These are phyloP conservation scores for Limulus polyphemus DNA, from an alignment of 2,888 invertebrate species.

Conservation along the genomic window DNA sequence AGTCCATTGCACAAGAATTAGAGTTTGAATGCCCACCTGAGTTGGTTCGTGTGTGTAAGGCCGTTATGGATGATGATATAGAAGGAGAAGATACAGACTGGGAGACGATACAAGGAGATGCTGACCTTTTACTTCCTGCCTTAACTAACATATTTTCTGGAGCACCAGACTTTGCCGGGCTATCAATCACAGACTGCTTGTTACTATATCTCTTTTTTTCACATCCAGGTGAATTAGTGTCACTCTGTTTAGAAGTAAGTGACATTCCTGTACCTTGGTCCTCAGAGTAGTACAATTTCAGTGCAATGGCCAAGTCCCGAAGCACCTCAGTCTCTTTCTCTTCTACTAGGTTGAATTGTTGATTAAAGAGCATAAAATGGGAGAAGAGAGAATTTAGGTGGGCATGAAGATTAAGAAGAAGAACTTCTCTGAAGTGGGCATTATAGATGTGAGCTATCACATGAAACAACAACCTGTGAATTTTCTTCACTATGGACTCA, in stretches of 20 bases:
- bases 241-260: too few species aligned
- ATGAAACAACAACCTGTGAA: slow-evolving; percentile 90
- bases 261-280: too few species aligned
- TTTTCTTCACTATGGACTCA: slow-evolving; percentile 88
- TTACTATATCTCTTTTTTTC: too few species aligned
- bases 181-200: too few species aligned
- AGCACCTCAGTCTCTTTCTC: slow-evolving; percentile 91
- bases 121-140: too few species aligned
- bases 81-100: too few species aligned
- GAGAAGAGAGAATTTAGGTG: slow-evolving; percentile 95
- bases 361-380: slow-evolving; percentile 73
- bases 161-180: too few species aligned
- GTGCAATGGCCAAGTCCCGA: slow-evolving; percentile 75
- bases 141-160: too few species aligned
- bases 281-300: slow-evolving; percentile 36
- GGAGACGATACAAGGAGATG: too few species aligned
- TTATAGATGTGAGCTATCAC: slow-evolving; percentile 97
- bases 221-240: too few species aligned
- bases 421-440: slow-evolving; percentile 91
- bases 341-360: slow-evolving; percentile 83
- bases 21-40: slow-evolving; percentile 14
- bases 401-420: slow-evolving; percentile 81
- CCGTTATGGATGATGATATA: slow-evolving; percentile 21
- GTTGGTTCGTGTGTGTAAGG: slow-evolving; percentile 21
- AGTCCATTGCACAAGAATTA: slow-evolving; percentile 1